A percentile compares a stretch with the other conserved stretches of the same genome.
Conservation (phyloP, 2,888 invertebrate genomes). For the Apeira syringaria region DNA sequence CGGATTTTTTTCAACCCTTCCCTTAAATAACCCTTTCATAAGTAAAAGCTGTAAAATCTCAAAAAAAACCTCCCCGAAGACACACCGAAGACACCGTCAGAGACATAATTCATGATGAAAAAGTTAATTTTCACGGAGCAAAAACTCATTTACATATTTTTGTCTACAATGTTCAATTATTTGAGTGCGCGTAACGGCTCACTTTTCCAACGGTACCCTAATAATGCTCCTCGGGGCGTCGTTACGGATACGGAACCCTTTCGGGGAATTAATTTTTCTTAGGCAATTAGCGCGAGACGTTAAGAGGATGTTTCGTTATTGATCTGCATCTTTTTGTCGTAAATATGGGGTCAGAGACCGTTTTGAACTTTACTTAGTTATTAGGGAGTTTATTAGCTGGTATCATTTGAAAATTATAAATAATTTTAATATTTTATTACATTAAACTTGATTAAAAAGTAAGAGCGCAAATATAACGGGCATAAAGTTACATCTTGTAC, state of each 20-base stretch:
- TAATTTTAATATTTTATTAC: not conserved
- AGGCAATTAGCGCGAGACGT: constrained; percentile 73
- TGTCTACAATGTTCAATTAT: constrained; percentile 73
- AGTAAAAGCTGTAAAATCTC: constrained; percentile 67
- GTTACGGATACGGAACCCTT: constrained; percentile 68
- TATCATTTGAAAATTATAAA: constrained; percentile 14
- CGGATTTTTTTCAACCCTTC: constrained; percentile 42
- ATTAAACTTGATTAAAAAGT: too few species aligned
- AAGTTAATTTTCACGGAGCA: constrained; percentile 78
- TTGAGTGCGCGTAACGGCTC: constrained; percentile 59
- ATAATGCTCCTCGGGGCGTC: constrained; percentile 67
- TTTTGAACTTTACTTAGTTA: constrained; percentile 25
- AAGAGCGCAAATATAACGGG: too few species aligned
- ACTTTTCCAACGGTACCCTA: constrained; percentile 58
- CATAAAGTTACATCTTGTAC: too few species aligned
- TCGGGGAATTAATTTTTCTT: constrained; percentile 80
- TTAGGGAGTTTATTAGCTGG: constrained; percentile 21
- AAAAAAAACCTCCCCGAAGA: constrained; percentile 79
- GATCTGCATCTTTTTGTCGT: constrained; percentile 51
- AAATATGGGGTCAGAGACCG: constrained; percentile 19
- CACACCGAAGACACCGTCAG: constrained; percentile 68
- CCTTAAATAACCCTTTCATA: constrained; percentile 42
- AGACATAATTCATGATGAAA: constrained; percentile 83
- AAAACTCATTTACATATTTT: constrained; percentile 80
- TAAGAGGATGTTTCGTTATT: constrained; percentile 54